Percentiles rank a stretch among this genome's conserved stretches.
Evolutionary conservation across 2,113 vertebrate species (phyloP).

Genomic region (Numenius arquata): DNA sequence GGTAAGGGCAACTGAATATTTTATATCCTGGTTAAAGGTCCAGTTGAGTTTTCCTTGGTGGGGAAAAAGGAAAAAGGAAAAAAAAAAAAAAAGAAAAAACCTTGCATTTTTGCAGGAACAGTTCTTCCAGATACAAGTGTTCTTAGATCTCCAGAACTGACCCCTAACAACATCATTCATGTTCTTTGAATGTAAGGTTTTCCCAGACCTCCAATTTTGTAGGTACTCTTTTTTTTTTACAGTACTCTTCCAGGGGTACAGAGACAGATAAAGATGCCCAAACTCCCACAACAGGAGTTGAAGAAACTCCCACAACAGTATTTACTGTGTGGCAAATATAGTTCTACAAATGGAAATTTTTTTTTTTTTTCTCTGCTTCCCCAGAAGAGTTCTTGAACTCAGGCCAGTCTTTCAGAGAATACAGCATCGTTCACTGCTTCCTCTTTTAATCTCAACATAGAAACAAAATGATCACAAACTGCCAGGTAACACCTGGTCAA

Average conservation of each 20-base stretch:
- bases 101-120: not conserved
- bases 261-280: not conserved
- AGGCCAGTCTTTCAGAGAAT: not conserved
- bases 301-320: not conserved
- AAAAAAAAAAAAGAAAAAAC: too few species aligned
- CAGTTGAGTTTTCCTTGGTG: not conserved
- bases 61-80: not conserved
- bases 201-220: not conserved
- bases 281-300: not conserved
- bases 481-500: not conserved
- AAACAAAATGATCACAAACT: not conserved
- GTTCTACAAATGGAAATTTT: not conserved
- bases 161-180: not conserved
- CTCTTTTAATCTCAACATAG: not conserved
- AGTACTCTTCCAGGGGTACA: not conserved
- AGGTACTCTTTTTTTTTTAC: not conserved
- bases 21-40: not conserved
- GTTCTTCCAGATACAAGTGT: not conserved
- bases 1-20: not conserved
- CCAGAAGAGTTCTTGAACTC: not conserved
- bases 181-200: not conserved
- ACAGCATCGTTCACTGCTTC: not conserved
- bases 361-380: not conserved
- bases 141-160: not conserved
- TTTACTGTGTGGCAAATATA: not conserved